Evolutionary conservation across 1,140 invertebrate species (phyloP).

Genomic region (Trachymyrmex cornetzi): DNA sequence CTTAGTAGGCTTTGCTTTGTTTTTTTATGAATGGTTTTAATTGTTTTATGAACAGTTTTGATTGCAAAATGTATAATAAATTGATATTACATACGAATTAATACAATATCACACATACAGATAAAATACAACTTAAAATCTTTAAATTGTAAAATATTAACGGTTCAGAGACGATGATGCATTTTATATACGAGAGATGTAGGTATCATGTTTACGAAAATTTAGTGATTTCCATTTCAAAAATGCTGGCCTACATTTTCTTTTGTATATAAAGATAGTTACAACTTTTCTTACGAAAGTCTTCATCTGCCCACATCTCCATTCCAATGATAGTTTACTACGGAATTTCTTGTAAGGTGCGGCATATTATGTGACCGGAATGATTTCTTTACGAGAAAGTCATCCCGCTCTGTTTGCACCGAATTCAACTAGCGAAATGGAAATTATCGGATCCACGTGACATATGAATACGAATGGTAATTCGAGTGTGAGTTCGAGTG

Average conservation of each 20-base stretch:
- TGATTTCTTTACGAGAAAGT: constrained; percentile 77
- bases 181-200: too few relatives aligned
- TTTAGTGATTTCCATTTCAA: background rate
- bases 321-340: constrained; percentile 62
- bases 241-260: constrained; percentile 32
- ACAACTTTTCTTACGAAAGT: constrained; percentile 33
- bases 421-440: constrained; percentile 73
- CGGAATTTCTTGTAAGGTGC: constrained; percentile 74
- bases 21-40: too few relatives aligned
- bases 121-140: background rate
- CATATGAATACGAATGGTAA: constrained; percentile 57
- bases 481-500: constrained; percentile 42
- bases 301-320: constrained; percentile 41
- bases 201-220: background rate
- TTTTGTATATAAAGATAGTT: background rate
- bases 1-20: background rate
- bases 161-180: background rate
- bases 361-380: constrained; percentile 73
- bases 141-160: constrained; percentile 10
- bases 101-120: background rate
- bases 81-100: background rate
- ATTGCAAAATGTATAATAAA: background rate
- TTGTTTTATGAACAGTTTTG: background rate
- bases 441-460: constrained; percentile 68
- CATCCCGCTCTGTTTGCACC: constrained; percentile 63